Conservation (phyloP, 2,888 invertebrate genomes). For the Lepeophtheirus nordmannii region DNA sequence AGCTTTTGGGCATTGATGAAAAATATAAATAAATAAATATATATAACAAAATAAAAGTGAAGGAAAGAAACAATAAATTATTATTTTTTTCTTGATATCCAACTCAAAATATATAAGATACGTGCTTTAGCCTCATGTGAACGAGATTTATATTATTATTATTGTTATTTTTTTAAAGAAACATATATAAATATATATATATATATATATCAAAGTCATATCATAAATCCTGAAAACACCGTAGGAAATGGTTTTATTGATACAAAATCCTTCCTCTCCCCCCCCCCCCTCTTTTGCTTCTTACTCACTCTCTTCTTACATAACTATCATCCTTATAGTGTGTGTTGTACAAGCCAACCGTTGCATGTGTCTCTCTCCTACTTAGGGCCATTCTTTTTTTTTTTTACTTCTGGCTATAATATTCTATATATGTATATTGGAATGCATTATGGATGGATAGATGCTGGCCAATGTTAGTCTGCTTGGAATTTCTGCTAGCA, state of each 20-base stretch:
- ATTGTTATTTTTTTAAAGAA: neutral
- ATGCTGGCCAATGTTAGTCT: no score
- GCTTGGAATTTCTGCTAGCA: no score
- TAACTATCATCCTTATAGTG: no score
- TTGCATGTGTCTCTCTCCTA: no score
- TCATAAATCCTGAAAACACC: slow-evolving; percentile 4
- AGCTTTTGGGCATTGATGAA: slow-evolving; percentile 5
- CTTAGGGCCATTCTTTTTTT: no score
- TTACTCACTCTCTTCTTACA: no score
- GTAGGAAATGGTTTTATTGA: slow-evolving; percentile 6
- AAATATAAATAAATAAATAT: neutral
- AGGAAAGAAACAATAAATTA: slow-evolving; percentile 3
- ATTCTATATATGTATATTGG: no score
- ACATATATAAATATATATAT: neutral
- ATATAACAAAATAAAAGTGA: neutral
- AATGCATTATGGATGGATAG: no score
- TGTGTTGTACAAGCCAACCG: no score
- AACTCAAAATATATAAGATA: slow-evolving; percentile 5
- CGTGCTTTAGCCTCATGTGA: slow-evolving; percentile 3
- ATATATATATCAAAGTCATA: slow-evolving; percentile 7
- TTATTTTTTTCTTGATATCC: neutral
- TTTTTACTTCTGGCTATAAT: no score
- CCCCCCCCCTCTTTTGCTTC: no score
- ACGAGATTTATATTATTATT: slow-evolving; percentile 4
- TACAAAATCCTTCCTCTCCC: neutral